Conservation (phyloP, 2,888 invertebrate species). For the Luperina testacea region DNA sequence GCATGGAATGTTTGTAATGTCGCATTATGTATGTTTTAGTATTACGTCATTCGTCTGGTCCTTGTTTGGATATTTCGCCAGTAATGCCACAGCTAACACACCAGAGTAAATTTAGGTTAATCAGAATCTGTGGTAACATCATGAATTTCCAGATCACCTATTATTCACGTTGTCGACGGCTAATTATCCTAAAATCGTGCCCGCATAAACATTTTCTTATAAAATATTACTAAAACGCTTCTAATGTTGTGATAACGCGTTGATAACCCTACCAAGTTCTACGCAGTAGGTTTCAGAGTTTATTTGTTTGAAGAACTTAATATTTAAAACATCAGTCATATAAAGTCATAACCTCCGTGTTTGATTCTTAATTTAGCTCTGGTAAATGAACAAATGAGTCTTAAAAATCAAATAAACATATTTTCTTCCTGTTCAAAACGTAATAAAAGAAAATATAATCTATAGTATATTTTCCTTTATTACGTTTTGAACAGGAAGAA, state of each 20-base stretch:
- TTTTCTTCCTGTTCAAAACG: constrained; percentile 17
- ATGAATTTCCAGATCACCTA: neutral
- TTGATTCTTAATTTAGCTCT: constrained; percentile 26
- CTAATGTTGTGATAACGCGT: neutral
- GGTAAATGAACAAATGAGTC: constrained; percentile 30
- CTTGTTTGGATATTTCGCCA: constrained; percentile 28
- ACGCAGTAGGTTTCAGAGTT: neutral
- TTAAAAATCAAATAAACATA: constrained; percentile 21
- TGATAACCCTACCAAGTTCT: neutral
- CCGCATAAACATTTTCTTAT: neutral
- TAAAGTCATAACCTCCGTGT: neutral
- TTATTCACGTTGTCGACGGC: neutral
- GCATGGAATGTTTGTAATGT: constrained; percentile 36
- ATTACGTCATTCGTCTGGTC: constrained; percentile 53
- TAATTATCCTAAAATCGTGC: constrained; percentile 9
- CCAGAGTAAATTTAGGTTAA: constrained; percentile 3
- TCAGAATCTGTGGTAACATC: neutral
- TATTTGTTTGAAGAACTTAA: constrained; percentile 4
- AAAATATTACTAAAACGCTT: neutral
- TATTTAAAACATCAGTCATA: neutral
- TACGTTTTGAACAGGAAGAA: too few relatives aligned
- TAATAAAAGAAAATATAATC: too few relatives aligned
- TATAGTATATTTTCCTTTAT: too few relatives aligned
- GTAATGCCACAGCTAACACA: constrained; percentile 6
- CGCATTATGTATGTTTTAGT: constrained; percentile 39